Evolutionary conservation across 1,140 invertebrate species (phyloP).

Genomic region (Trigoniulus corallinus): DNA sequence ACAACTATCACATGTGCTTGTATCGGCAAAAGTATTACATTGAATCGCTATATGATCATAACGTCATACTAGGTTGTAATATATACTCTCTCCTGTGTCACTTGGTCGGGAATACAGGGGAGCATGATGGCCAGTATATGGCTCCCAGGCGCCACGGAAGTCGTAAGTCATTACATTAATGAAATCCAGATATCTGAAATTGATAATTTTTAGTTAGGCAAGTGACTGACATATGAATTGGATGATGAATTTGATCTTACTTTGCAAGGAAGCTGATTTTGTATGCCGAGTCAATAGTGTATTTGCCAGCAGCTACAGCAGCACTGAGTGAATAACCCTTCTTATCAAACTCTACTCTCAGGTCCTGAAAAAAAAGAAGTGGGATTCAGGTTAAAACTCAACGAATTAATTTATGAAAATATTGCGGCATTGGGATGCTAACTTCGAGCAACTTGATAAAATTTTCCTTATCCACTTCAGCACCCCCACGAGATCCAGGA

Average conservation of each 20-base stretch:
- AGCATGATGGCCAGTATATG: constrained; percentile 65
- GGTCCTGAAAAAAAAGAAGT: constrained; percentile 11
- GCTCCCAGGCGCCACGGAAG: constrained; percentile 60
- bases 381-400: background rate
- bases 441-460: constrained; percentile 1
- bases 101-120: constrained; percentile 42
- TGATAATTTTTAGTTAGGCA: constrained; percentile 8
- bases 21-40: background rate
- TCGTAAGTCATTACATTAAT: constrained; percentile 81
- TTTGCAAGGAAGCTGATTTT: constrained; percentile 17
- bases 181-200: constrained; percentile 53
- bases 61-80: background rate
- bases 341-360: constrained; percentile 18
- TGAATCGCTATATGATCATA: background rate
- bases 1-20: background rate
- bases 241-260: constrained; percentile 2
- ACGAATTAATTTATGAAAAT: background rate
- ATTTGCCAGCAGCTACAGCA: constrained; percentile 23
- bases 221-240: background rate
- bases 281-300: constrained; percentile 18
- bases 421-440: background rate
- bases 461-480: constrained; percentile 16
- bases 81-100: constrained; percentile 26
- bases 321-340: constrained; percentile 17
- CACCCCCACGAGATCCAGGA: constrained; percentile 27